Evolutionary conservation across 2,888 invertebrate genomes (phyloP).

Genomic region (Petrophora chlorosata): DNA sequence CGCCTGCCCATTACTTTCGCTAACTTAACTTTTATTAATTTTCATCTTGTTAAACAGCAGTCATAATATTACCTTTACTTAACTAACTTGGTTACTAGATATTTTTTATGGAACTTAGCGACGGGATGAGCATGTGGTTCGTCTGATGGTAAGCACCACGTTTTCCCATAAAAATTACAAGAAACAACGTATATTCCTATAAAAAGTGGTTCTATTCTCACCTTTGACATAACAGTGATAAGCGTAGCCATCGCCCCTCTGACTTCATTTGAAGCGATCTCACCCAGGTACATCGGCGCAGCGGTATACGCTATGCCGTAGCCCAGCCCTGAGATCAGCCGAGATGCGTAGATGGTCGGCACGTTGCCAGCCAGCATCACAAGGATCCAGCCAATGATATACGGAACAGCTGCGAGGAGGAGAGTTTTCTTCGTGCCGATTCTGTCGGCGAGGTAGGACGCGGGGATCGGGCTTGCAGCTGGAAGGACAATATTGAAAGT

Average conservation of each 20-base stretch:
- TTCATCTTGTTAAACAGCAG: too few relatives aligned
- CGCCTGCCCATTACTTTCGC: too few relatives aligned
- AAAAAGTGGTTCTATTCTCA: too few relatives aligned
- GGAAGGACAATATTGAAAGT: constrained; percentile 46
- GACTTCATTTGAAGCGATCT: constrained; percentile 84
- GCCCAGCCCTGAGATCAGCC: constrained; percentile 85
- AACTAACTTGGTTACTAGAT: too few relatives aligned
- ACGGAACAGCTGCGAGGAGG: constrained; percentile 83
- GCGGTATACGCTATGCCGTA: constrained; percentile 85
- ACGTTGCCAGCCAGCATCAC: constrained; percentile 84
- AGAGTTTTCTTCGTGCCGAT: constrained; percentile 86
- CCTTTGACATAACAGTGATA: constrained; percentile 83
- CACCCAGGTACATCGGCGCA: constrained; percentile 85
- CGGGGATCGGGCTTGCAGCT: constrained; percentile 85
- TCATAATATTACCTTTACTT: too few relatives aligned
- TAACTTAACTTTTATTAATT: too few relatives aligned
- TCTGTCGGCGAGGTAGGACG: constrained; percentile 85
- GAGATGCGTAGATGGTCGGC: constrained; percentile 82
- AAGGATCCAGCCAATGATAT: constrained; percentile 86
- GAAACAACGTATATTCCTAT: too few relatives aligned
- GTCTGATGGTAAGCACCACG: too few relatives aligned
- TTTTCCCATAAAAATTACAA: too few relatives aligned
- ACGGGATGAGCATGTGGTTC: too few relatives aligned
- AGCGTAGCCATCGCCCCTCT: constrained; percentile 85
- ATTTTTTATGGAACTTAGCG: too few relatives aligned